These are phyloP conservation scores for Leucoma salicis DNA, from an alignment of 2,888 invertebrate species.

Conservation along the genomic window DNA sequence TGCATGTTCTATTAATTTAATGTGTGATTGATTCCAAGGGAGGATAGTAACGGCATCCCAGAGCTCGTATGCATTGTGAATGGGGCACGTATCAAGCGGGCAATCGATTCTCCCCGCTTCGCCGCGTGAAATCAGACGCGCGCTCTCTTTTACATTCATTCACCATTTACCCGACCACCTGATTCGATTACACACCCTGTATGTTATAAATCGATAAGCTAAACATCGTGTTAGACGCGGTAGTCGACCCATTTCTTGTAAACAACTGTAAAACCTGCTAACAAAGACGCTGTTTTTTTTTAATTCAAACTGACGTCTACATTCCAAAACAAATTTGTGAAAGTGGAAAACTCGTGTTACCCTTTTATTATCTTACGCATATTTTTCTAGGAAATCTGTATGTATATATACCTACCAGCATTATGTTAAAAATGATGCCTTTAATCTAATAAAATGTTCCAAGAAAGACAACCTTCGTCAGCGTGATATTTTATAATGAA, in stretches of 20 bases:
- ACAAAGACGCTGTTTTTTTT: too few species aligned
- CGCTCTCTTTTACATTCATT: conserved; percentile 64
- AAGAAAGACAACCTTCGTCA: too few species aligned
- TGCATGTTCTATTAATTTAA: conserved; percentile 21
- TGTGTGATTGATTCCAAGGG: conserved; percentile 13
- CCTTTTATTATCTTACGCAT: too few species aligned
- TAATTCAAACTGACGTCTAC: too few species aligned
- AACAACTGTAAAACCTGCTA: neutral
- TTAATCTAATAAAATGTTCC: too few species aligned
- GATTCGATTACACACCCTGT: conserved; percentile 64
- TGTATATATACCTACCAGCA: too few species aligned
- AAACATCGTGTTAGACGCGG: conserved; percentile 24
- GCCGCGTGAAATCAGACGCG: conserved; percentile 74
- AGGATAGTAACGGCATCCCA: conserved; percentile 29
- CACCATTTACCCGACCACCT: conserved; percentile 53
- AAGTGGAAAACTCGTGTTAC: too few species aligned
- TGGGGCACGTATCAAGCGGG: conserved; percentile 49
- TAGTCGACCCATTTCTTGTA: conserved; percentile 10
- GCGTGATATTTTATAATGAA: too few species aligned
- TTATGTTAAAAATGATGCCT: too few species aligned
- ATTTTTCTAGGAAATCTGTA: too few species aligned
- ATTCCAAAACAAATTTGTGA: too few species aligned
- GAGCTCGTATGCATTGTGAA: conserved; percentile 45
- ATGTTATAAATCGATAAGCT: conserved; percentile 43
- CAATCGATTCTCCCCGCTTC: conserved; percentile 71